These are phyloP conservation scores for Laupala kohalensis DNA, from an alignment of 1,140 invertebrate species.

Conservation along the genomic window DNA sequence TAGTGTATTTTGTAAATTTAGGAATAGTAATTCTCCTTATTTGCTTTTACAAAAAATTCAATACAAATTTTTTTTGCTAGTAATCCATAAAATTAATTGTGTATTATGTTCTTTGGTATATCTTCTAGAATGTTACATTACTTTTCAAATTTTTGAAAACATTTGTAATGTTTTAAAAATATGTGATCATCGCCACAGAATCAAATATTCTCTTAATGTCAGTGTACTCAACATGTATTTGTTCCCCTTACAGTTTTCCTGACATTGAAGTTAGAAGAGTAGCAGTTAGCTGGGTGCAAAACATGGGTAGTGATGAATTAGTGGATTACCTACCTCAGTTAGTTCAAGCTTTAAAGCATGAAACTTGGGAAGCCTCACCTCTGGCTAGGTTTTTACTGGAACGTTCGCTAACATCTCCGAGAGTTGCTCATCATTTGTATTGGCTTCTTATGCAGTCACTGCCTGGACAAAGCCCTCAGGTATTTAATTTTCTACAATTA, in stretches of 20 bases:
- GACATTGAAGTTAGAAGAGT: slow-evolving; percentile 73
- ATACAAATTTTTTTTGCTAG: too few species aligned
- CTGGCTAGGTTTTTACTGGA: slow-evolving; percentile 39
- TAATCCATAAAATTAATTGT: too few species aligned
- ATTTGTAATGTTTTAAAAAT: too few species aligned
- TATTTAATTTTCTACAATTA: too few species aligned
- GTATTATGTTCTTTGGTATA: too few species aligned
- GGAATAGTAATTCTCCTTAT: neutral
- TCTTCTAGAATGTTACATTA: too few species aligned
- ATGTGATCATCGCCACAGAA: too few species aligned
- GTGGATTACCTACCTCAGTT: slow-evolving; percentile 87
- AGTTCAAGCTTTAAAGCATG: slow-evolving; percentile 70
- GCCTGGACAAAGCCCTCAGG: slow-evolving; percentile 55
- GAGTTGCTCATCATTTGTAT: slow-evolving; percentile 88
- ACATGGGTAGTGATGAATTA: slow-evolving; percentile 72
- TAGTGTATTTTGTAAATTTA: neutral
- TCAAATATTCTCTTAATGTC: too few species aligned
- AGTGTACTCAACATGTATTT: too few species aligned
- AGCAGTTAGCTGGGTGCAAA: slow-evolving; percentile 69
- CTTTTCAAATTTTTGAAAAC: too few species aligned
- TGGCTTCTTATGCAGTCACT: slow-evolving; percentile 78
- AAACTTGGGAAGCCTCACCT: slow-evolving; percentile 34
- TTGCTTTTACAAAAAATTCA: too few species aligned
- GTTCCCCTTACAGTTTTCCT: slow-evolving; percentile 56
- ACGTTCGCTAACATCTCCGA: slow-evolving; percentile 72